Evolutionary conservation across 2,113 vertebrate species (phyloP).

Genomic region (Procavia capensis): DNA sequence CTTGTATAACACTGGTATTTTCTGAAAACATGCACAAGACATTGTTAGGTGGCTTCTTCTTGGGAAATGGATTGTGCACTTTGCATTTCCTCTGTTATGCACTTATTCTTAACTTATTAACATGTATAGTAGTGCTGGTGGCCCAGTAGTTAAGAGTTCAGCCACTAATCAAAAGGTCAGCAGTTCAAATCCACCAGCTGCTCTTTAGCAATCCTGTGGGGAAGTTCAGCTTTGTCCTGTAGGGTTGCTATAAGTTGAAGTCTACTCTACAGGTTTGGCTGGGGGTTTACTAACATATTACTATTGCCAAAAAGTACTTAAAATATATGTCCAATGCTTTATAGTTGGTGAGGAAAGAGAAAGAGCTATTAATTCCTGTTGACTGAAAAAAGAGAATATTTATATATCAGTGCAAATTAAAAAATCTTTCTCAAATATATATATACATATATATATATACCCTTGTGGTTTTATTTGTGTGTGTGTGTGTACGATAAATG

Average conservation of each 20-base stretch:
- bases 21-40: background rate
- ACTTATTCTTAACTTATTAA: background rate
- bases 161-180: no score
- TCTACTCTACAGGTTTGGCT: no score
- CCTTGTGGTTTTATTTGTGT: no score
- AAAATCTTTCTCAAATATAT: background rate
- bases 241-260: no score
- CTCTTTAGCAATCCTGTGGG: no score
- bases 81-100: background rate
- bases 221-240: no score
- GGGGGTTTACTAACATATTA: background rate
- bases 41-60: background rate
- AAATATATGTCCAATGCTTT: background rate
- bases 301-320: background rate
- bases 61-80: background rate
- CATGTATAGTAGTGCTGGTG: background rate
- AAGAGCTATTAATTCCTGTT: background rate
- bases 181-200: no score
- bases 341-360: background rate
- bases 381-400: background rate
- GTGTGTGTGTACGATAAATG: background rate
- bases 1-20: background rate
- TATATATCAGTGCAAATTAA: background rate
- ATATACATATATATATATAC: no score
- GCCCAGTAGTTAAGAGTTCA: no score